Evolutionary conservation across 2,797 vertebrate genomes (phyloP), one percentile per base, ranked within the genome.

Genomic region (Bufotes viridis): DNA sequence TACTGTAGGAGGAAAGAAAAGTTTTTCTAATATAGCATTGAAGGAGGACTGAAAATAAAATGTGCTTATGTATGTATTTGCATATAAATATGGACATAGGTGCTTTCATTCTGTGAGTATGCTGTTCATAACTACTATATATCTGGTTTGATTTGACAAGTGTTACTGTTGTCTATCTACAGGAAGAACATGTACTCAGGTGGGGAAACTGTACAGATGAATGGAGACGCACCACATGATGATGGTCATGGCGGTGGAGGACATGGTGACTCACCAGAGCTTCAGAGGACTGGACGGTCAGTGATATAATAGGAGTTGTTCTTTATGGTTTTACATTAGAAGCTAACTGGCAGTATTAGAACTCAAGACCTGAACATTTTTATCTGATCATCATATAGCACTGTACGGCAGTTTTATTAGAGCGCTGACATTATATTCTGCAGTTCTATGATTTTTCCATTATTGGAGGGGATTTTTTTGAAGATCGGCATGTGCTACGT

Each of bases 101-200:
- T 42, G 4, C 13, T 70, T 70, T 29, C 67, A 24, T 15, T 24
- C 24, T 26, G 3, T 69, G 67, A 15, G 14, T 69, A 9, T 42
- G 9, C 17, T 34, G 69, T 42, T 72, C 17, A 42, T 72, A 42
- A 15, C 14, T 42, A 72, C 1, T 9, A 1, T 72, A 72, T 26
- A 55, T 78, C 0, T 55, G 3, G 42, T 75, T 22, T 69, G 0
- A 11, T 11, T n/a, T 70, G 61, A 26, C 82, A 20, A 60, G 0
- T 76, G 15, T 65, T 80, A 0, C 24, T 29, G 9, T 12, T 15
- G 65, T 88, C 91, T 88, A 87, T 84, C 7, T 83, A 85, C 82
- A 99, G 98, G 92, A 99, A 99, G 93, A 99, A 98, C 93, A 96
- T 98, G 97, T 98, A 98, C 65, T 94, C 97, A 0, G 97, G 97